Conservation (phyloP, 1,140 invertebrate genomes). For the Drosophila azteca region DNA sequence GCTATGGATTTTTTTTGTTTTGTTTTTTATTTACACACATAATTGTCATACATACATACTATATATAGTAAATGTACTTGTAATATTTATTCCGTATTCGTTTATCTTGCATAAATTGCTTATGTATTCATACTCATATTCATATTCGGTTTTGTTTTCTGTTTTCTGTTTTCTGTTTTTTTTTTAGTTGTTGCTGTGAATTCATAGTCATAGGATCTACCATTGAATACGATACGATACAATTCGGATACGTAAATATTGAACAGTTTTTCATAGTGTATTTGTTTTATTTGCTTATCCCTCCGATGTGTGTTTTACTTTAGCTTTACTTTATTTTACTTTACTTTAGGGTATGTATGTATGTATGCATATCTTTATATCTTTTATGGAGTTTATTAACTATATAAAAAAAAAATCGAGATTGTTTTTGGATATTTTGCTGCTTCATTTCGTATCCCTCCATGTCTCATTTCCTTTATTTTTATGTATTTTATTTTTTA, state of each 20-base stretch:
- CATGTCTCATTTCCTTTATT: neutral
- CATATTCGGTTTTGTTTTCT: conserved; percentile 36
- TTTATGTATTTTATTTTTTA: conserved; percentile 1
- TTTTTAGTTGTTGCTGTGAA: conserved; percentile 54
- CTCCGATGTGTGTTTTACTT: conserved; percentile 59
- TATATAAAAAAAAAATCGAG: conserved; percentile 48
- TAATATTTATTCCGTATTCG: conserved; percentile 46
- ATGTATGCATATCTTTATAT: conserved; percentile 25
- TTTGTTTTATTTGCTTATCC: conserved; percentile 53
- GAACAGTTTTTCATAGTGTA: conserved; percentile 60
- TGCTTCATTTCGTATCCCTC: conserved; percentile 23
- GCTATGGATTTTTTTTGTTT: conserved; percentile 53
- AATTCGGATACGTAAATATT: conserved; percentile 47
- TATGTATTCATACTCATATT: conserved; percentile 58
- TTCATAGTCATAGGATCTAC: conserved; percentile 51
- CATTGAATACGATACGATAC: conserved; percentile 6
- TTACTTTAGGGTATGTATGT: too few relatives aligned
- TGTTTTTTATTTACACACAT: conserved; percentile 75
- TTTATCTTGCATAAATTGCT: conserved; percentile 68
- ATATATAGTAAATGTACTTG: conserved; percentile 18
- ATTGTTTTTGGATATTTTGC: conserved; percentile 31
- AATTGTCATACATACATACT: conserved; percentile 33
- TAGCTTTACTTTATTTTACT: neutral
- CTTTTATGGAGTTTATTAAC: conserved; percentile 59
- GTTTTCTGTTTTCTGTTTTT: neutral